A percentile compares a stretch with the other conserved stretches of the same genome.
Evolutionary conservation across 2,888 invertebrate genomes (phyloP).

Genomic region (Eupithecia subumbrata): DNA sequence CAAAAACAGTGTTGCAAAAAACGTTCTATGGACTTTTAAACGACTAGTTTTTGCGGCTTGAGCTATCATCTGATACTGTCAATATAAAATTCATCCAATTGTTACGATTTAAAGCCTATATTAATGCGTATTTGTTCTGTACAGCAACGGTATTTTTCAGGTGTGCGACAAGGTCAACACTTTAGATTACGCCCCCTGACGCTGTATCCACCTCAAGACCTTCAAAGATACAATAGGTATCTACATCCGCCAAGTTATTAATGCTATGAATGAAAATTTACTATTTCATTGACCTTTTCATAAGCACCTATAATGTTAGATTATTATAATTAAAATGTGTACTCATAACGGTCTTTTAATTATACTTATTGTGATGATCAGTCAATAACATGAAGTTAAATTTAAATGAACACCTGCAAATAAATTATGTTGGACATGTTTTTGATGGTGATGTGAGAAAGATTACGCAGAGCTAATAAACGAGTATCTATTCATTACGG

Average conservation of each 20-base stretch:
- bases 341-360: slow-evolving; percentile 14
- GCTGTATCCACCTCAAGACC: not conserved
- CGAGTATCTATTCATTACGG: too few species aligned
- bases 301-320: slow-evolving; percentile 12
- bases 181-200: too few species aligned
- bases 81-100: too few species aligned
- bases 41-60: too few species aligned
- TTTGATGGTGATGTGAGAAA: not conserved
- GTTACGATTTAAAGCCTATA: too few species aligned
- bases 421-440: not conserved
- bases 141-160: too few species aligned
- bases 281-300: slow-evolving; percentile 36
- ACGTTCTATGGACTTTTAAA: too few species aligned
- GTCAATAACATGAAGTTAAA: slow-evolving; percentile 13
- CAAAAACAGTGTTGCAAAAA: too few species aligned
- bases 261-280: not conserved
- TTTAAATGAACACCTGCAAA: not conserved
- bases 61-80: too few species aligned
- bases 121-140: too few species aligned
- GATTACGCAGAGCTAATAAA: not conserved
- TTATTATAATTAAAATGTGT: slow-evolving; percentile 19
- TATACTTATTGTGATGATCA: slow-evolving; percentile 21
- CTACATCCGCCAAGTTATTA: not conserved
- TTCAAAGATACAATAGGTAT: not conserved
- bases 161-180: too few species aligned